phyloP scores from a whole-genome alignment of 2,888 invertebrate genomes.

The Lacanobia wlatinum region DNA sequence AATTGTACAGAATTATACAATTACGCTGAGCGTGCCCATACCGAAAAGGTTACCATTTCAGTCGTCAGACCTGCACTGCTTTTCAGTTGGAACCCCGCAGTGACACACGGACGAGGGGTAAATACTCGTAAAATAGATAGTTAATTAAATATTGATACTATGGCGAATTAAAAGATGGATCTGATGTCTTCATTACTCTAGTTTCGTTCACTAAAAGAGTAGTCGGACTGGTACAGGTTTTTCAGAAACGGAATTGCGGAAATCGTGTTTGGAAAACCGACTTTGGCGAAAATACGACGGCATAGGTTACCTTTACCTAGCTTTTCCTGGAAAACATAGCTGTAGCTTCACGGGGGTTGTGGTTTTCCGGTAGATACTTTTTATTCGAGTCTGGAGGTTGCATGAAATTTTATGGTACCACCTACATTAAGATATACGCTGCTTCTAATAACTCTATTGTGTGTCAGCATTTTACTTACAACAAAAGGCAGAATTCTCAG shows the following conservation, averaged over 20 bases:
- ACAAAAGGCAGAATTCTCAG: conserved; percentile 4
- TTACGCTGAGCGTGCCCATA: too few species aligned
- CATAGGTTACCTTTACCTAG: background rate
- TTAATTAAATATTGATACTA: too few species aligned
- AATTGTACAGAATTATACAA: too few species aligned
- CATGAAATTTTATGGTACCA: conserved; percentile 40
- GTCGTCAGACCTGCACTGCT: too few species aligned
- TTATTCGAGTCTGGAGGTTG: conserved; percentile 21
- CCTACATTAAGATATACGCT: background rate
- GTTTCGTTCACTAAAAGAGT: background rate
- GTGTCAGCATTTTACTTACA: conserved; percentile 10
- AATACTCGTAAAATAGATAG: too few species aligned
- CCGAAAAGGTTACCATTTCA: too few species aligned
- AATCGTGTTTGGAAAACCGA: background rate
- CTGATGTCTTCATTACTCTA: background rate
- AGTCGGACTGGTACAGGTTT: background rate
- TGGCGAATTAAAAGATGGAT: background rate
- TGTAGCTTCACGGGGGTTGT: conserved; percentile 4
- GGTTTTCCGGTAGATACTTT: conserved; percentile 16
- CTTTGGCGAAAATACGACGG: background rate
- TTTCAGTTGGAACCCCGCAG: too few species aligned
- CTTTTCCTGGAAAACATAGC: conserved; percentile 8
- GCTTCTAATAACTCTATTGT: conserved; percentile 25
- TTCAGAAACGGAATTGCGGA: background rate
- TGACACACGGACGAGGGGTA: too few species aligned